phyloP scores from a whole-genome alignment of 2,113 vertebrate genomes.

The Tapirus terrestris region DNA sequence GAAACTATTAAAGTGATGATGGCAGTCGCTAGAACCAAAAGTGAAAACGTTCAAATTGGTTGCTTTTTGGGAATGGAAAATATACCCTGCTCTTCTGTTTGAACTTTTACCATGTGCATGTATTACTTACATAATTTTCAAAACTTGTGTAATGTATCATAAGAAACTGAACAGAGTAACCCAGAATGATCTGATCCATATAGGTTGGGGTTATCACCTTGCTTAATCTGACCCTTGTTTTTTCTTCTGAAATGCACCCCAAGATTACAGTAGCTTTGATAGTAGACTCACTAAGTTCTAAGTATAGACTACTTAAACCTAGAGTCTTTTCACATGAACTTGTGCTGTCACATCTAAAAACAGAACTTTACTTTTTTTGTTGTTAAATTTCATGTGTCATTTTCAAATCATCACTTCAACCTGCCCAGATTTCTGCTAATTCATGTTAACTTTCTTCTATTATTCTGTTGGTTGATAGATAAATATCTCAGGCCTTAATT shows the following conservation, averaged over 20 bases:
- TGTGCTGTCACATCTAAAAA: not conserved
- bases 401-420: not conserved
- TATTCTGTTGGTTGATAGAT: not conserved
- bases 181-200: not conserved
- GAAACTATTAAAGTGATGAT: not conserved
- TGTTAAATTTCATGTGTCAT: not conserved
- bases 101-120: not conserved
- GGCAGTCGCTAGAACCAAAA: not conserved
- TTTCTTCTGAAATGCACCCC: not conserved
- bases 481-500: not conserved
- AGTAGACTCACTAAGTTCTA: not conserved
- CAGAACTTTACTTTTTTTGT: not conserved
- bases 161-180: not conserved
- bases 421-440: not conserved
- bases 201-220: not conserved
- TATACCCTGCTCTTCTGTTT: not conserved
- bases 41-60: not conserved
- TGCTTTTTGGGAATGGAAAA: not conserved
- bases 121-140: not conserved
- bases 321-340: not conserved
- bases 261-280: not conserved
- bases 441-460: not conserved
- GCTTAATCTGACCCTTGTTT: not conserved
- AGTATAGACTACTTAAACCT: not conserved
- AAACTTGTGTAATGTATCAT: not conserved